phyloP scores from a whole-genome alignment of 2,113 vertebrate species.

The Promerops cafer region DNA sequence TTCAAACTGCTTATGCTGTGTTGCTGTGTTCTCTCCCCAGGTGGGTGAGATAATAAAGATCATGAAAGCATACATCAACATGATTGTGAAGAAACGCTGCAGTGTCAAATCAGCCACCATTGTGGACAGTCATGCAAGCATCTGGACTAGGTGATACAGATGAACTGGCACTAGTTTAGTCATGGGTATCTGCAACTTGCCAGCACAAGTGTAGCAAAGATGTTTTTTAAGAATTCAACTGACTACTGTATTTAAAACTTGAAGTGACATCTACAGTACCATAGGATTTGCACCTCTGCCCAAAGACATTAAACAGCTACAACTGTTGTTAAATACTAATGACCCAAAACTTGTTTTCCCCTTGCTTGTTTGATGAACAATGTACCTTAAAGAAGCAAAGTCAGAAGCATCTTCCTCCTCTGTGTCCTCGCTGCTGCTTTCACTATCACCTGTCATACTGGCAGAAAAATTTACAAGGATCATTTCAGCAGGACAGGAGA shows the following conservation, averaged over 20 bases:
- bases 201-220: constrained; percentile 64
- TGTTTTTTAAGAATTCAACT: constrained; percentile 34
- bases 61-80: constrained; percentile 95
- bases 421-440: constrained; percentile 3
- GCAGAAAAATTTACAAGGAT: not conserved
- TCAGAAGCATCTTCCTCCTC: not conserved
- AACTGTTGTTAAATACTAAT: not conserved
- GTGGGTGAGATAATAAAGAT: constrained; percentile 92
- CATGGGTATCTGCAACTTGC: constrained; percentile 20
- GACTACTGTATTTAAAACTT: constrained; percentile 21
- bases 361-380: not conserved
- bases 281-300: constrained; percentile 27
- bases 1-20: not conserved
- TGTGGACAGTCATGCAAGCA: constrained; percentile 73
- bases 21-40: constrained; percentile 54
- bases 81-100: constrained; percentile 92
- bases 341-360: not conserved
- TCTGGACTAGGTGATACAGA: constrained; percentile 81
- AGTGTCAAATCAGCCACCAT: constrained; percentile 83
- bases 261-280: not conserved
- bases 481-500: not conserved
- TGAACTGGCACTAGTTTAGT: not conserved
- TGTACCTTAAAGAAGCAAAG: constrained; percentile 26
- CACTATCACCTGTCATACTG: not conserved
- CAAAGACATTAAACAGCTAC: constrained; percentile 13